Percentiles rank a stretch among this genome's conserved stretches.
Conservation (phyloP, 1,140 invertebrate species). For the Tetragonula clypearis region DNA sequence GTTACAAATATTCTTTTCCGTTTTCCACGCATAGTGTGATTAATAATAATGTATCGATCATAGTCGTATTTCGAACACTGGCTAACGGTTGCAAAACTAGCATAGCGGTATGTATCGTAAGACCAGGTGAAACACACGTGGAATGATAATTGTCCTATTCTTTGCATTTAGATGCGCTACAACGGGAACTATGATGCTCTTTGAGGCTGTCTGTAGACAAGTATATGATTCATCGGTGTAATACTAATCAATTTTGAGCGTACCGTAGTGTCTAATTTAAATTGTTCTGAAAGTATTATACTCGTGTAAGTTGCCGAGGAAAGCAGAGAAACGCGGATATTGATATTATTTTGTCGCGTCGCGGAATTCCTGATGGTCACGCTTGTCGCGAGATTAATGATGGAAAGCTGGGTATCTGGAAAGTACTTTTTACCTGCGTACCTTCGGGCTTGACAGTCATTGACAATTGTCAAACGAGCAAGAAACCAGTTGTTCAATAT, state of each 20-base stretch:
- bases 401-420: slow-evolving; percentile 25
- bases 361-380: neutral
- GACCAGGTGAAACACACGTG: slow-evolving; percentile 8
- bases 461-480: slow-evolving; percentile 2
- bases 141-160: slow-evolving; percentile 26
- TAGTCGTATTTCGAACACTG: neutral
- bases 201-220: neutral
- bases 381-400: slow-evolving; percentile 36
- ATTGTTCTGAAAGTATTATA: neutral
- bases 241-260: neutral
- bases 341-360: slow-evolving; percentile 11
- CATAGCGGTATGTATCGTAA: slow-evolving; percentile 41
- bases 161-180: neutral
- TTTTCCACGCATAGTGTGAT: neutral
- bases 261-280: neutral
- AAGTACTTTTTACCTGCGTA: slow-evolving; percentile 20
- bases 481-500: neutral
- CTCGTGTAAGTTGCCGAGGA: neutral
- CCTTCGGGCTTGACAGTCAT: neutral
- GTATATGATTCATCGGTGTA: slow-evolving; percentile 1
- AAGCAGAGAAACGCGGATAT: slow-evolving; percentile 23
- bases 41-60: slow-evolving; percentile 15
- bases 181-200: slow-evolving; percentile 1
- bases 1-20: neutral
- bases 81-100: slow-evolving; percentile 24